Evolutionary conservation across 2,797 vertebrate genomes (phyloP).

Genomic region (Ctenosaura bakeri): DNA sequence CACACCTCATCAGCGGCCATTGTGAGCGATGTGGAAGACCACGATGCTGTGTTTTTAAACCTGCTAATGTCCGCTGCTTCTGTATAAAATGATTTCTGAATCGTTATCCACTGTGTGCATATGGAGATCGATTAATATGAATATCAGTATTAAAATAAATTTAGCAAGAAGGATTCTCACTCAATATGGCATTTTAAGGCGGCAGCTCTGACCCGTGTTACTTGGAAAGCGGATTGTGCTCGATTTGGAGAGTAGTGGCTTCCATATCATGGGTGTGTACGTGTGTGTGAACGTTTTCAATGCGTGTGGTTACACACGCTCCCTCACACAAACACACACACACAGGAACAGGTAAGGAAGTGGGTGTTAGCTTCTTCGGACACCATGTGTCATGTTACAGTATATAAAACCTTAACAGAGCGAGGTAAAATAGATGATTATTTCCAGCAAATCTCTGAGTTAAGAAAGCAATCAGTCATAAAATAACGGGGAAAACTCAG

Average conservation of each 20-base stretch:
- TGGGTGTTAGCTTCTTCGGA: neutral
- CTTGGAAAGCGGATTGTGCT: neutral
- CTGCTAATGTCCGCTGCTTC: neutral
- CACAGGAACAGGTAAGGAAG: neutral
- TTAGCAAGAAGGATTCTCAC: constrained; percentile 6
- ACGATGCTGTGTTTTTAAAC: neutral
- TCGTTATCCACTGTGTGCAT: neutral
- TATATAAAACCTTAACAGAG: neutral
- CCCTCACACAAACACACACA: neutral
- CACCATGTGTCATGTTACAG: neutral
- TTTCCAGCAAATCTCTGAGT: neutral
- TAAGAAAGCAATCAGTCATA: constrained; percentile 72
- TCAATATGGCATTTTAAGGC: neutral
- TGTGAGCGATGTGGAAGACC: neutral
- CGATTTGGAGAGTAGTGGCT: neutral
- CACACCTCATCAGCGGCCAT: neutral
- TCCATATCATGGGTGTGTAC: too few relatives aligned
- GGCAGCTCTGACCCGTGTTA: neutral
- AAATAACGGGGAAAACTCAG: constrained; percentile 73
- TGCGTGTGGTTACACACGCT: neutral
- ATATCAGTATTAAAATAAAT: neutral
- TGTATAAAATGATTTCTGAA: fast-evolving
- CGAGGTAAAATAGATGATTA: neutral
- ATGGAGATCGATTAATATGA: neutral
- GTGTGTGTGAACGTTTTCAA: neutral